Percentiles rank a stretch among this genome's conserved stretches.
Conservation (phyloP, 2,797 vertebrate genomes). For the Acridotheres tristis region DNA sequence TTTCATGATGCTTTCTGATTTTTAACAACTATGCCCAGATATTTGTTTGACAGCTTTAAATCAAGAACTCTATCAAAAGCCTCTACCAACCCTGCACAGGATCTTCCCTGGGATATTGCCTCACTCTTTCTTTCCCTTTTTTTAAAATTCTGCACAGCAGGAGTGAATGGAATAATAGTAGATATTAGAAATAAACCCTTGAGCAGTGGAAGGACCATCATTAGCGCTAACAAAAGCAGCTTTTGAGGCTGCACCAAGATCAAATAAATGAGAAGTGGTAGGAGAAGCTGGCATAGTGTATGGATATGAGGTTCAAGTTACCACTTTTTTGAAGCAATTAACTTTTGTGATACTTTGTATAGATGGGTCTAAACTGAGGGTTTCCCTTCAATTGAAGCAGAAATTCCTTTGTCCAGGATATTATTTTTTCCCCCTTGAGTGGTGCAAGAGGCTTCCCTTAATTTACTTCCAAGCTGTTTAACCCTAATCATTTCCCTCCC, state of each 20-base stretch:
- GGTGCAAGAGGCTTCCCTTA: neutral
- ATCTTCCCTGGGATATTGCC: neutral
- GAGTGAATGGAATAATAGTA: neutral
- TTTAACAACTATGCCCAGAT: neutral
- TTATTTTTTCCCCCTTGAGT: neutral
- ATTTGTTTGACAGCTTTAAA: neutral
- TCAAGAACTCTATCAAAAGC: neutral
- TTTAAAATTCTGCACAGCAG: neutral
- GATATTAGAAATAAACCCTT: conserved; percentile 46
- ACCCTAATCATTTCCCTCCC: neutral
- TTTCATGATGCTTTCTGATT: neutral
- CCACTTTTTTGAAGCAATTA: neutral
- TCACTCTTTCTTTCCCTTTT: neutral
- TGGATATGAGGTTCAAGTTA: neutral
- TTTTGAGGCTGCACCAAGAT: conserved; percentile 27
- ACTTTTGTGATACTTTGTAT: neutral
- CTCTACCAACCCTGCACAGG: neutral
- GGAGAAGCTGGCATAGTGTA: neutral
- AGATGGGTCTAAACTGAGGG: neutral
- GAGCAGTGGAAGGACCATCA: conserved; percentile 35
- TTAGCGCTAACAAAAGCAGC: conserved; percentile 48
- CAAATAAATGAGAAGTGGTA: conserved; percentile 34
- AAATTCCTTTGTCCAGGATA: neutral
- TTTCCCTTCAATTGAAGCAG: neutral
- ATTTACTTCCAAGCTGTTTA: neutral